phyloP scores from a whole-genome alignment of 2,888 invertebrate genomes.

The Pediacus dermestoides region DNA sequence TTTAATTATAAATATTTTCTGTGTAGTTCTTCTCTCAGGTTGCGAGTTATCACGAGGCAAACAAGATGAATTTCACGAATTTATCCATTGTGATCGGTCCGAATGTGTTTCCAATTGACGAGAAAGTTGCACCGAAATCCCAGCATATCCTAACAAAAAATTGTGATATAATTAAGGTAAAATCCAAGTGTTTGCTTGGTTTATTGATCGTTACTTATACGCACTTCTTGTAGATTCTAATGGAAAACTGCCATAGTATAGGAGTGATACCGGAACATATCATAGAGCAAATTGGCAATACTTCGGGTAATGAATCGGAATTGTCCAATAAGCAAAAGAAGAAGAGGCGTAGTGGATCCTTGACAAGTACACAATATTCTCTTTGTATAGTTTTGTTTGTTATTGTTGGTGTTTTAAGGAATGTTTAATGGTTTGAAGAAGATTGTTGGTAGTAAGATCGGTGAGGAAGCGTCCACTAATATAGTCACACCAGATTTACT shows the following conservation, averaged over 20 bases:
- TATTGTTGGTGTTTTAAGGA: slow-evolving; percentile 50
- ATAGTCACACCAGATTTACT: slow-evolving; percentile 43
- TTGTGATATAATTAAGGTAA: slow-evolving; percentile 35
- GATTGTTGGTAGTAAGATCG: slow-evolving; percentile 66
- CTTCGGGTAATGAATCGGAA: slow-evolving; percentile 47
- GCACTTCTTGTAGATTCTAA: slow-evolving; percentile 67
- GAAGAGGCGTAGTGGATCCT: slow-evolving; percentile 80
- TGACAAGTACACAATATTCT: slow-evolving; percentile 64
- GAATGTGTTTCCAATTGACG: slow-evolving; percentile 77
- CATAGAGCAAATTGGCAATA: slow-evolving; percentile 47
- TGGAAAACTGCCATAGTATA: slow-evolving; percentile 71
- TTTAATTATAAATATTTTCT: slow-evolving; percentile 16
- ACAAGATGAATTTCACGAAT: slow-evolving; percentile 82
- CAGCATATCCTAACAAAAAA: slow-evolving; percentile 43
- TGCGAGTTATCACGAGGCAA: slow-evolving; percentile 63
- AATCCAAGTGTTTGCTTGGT: background rate
- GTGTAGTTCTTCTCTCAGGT: slow-evolving; percentile 67
- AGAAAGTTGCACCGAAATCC: slow-evolving; percentile 53
- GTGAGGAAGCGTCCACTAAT: slow-evolving; percentile 49
- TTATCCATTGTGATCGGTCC: slow-evolving; percentile 83
- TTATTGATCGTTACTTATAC: background rate
- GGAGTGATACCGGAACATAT: slow-evolving; percentile 67
- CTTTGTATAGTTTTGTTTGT: slow-evolving; percentile 13
- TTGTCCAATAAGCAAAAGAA: slow-evolving; percentile 60
- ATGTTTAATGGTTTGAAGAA: slow-evolving; percentile 74